Base-by-base conservation (phyloP, 2,113 vertebrate genomes). In the Stomatorhinus ivindoensis region DNA sequence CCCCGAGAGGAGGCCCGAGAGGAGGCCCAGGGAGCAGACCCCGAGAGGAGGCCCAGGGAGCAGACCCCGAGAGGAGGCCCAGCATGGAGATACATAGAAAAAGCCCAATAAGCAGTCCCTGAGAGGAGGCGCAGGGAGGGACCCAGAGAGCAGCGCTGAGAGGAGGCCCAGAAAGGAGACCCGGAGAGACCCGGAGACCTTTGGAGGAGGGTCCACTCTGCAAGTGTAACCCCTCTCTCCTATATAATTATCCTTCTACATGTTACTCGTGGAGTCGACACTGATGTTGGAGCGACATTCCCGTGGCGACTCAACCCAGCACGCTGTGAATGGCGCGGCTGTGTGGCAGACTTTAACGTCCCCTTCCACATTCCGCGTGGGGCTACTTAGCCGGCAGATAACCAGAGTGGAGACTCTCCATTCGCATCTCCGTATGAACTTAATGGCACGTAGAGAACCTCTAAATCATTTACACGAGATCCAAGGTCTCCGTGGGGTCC, bases 401-500 rank as follows among this genome's bases (percentile, higher is more conserved):
- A 73, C 87, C 42, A 19, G 39, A 88, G 21, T 44, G 87, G 58
- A 53, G 87, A 44, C 39, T 48, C 87, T 88, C n/a, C 2, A 88
- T 88, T 88, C 61, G 24, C 3, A 19, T 87, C 87, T 24, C 24
- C 15, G 24, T 73, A 27, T 58, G 58, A 73, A 88, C 87, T 73
- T 69, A 39, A 88, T n/a, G 58, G 44, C n/a, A 55, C 55, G 80
- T 50, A 58, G 80, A 39, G 82, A 53, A 90, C 21, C 51, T 89
- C 42, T 86, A 86, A 89, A 90, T 88, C 89, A 47, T 88, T 65
- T 44, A 89, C 80, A 39, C 86, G 88, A 84, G 35, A 55, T 61
- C 87, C 87, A 47, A 48, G 31, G 44, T 42, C 88, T 69, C 42
- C 42, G 11, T n/a, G 47, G 39, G 88, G 24, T 87, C 88, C 91